Evolutionary conservation across 2,888 invertebrate genomes (phyloP), one percentile per base, ranked within the genome.

Genomic region (Willowsia nigromaculata): DNA sequence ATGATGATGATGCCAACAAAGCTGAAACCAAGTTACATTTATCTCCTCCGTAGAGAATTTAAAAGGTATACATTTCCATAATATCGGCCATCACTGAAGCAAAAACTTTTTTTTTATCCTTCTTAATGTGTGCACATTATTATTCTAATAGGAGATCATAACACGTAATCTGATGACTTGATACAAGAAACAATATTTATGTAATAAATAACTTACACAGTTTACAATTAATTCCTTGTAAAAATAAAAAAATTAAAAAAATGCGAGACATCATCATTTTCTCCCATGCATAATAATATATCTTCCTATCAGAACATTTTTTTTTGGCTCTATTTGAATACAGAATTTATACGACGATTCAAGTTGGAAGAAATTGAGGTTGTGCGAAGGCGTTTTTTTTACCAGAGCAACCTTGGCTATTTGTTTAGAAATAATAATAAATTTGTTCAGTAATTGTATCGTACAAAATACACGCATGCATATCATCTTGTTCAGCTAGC

Each of bases 151-250:
- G 62, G 7, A 62, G 11, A 62, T 56, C 2, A 62, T 7, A 68
- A 47, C 15, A 9, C 13, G 43, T 25, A 43, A 43, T 71, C 71
- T 71, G 43, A 40, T 43, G 43, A 43, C 43, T 74, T 74, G 74
- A 47, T 43, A 47, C 47, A 74, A 74, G 47, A 47, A 74, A 25
- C 43, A 68, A 37, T 37, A 74, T 47, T 74, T 27, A 74, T 47
- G 47, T 37, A 65, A 37, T 65, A 65, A 65, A 33, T 18, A 65
- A 33, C 22, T 43, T 74, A 74, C 47, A 47, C 9, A 30, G 47
- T 74, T 71, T 47, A 47, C 43, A 74, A 74, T 74, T 74, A 74
- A 74, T 74, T 74, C 74, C 47, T 47, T 74, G 47, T 74, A 43
- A 43, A 74, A 74, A 27, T 74, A 74, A 47, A 74, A 27, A 74